These are phyloP conservation scores for Phytoseiulus persimilis DNA, from an alignment of 2,888 invertebrate species.

Conservation along the genomic window DNA sequence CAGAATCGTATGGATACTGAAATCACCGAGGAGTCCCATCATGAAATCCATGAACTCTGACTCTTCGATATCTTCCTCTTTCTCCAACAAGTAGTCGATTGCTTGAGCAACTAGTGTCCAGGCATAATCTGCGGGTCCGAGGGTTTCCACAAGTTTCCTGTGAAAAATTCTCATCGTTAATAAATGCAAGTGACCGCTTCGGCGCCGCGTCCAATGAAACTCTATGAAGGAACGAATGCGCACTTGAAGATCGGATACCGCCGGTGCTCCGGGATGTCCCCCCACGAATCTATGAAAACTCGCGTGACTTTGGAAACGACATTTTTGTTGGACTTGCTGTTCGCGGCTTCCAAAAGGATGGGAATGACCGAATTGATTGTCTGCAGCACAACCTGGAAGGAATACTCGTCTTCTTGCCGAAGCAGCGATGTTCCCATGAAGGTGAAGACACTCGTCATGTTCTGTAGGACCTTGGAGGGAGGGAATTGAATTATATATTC, in stretches of 20 bases:
- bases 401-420: conserved; percentile 86
- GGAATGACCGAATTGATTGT: conserved; percentile 84
- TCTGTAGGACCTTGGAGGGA: conserved; percentile 65
- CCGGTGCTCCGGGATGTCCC: conserved; percentile 88
- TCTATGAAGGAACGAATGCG: no score
- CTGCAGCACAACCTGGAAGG: conserved; percentile 80
- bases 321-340: conserved; percentile 38
- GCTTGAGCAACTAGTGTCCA: conserved; percentile 53
- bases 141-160: conserved; percentile 60
- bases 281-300: conserved; percentile 79
- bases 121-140: conserved; percentile 53
- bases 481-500: no score
- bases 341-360: conserved; percentile 59
- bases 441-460: conserved; percentile 92
- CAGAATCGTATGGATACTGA: conserved; percentile 28
- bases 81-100: conserved; percentile 52
- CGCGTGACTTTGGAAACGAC: conserved; percentile 57
- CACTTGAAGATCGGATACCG: conserved; percentile 63
- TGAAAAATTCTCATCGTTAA: neutral
- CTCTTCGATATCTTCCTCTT: conserved; percentile 56
- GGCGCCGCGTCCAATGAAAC: no score
- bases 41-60: conserved; percentile 39
- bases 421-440: conserved; percentile 91
- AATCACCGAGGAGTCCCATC: conserved; percentile 40
- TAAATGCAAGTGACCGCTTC: neutral